These are phyloP conservation scores for Bucco capensis DNA, from an alignment of 2,113 vertebrate species.

Conservation along the genomic window DNA sequence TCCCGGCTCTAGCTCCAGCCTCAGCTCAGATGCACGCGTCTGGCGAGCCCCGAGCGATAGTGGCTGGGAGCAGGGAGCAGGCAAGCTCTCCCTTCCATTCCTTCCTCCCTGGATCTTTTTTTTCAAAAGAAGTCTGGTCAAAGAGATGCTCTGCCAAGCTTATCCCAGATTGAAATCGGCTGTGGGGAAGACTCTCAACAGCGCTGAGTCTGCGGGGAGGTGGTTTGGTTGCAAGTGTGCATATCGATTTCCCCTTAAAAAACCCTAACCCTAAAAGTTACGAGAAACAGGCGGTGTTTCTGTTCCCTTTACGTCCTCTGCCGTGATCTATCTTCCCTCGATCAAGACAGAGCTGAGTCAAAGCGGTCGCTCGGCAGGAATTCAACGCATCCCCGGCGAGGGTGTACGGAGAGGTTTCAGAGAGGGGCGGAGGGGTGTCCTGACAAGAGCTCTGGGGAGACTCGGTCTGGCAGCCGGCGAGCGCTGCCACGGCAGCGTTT, in stretches of 20 bases:
- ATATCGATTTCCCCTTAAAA: neutral
- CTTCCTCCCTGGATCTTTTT: neutral
- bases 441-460: fast-evolving
- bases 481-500: neutral
- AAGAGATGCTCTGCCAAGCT: neutral
- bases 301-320: neutral
- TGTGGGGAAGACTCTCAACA: neutral
- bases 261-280: neutral
- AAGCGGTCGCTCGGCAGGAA: neutral
- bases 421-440: neutral
- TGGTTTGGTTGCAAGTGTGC: neutral
- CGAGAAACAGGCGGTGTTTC: neutral
- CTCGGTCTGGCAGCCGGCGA: neutral
- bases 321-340: neutral
- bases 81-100: neutral
- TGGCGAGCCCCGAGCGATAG: no score
- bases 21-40: no score
- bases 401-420: neutral
- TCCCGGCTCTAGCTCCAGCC: no score
- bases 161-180: neutral
- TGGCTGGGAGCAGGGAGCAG: neutral
- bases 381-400: neutral
- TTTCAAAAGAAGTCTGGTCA: neutral
- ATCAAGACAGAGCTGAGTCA: neutral
- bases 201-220: neutral